A percentile compares a stretch with the other conserved stretches of the same genome.
Evolutionary conservation across 2,888 invertebrate genomes (phyloP).

Genomic region (Mechanitis mazaeus): DNA sequence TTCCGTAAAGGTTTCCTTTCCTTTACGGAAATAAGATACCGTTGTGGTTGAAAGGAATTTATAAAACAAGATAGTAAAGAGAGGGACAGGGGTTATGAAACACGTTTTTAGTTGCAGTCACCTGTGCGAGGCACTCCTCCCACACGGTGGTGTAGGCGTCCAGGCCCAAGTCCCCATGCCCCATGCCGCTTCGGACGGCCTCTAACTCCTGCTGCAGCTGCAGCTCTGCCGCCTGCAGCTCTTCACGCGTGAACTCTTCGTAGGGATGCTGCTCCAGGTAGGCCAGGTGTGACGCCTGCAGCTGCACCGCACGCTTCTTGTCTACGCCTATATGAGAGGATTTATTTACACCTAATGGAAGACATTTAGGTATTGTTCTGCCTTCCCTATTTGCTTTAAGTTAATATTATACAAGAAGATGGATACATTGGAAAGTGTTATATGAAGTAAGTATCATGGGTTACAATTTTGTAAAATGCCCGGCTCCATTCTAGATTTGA

Average conservation of each 20-base stretch:
- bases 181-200: conserved; percentile 94
- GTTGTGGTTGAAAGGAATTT: no score
- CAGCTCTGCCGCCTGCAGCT: conserved; percentile 80
- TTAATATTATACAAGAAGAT: no score
- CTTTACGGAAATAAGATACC: no score
- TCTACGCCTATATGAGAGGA: conserved; percentile 47
- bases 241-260: conserved; percentile 81
- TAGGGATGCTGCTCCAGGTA: conserved; percentile 93
- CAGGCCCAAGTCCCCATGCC: conserved; percentile 93
- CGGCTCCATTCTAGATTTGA: no score
- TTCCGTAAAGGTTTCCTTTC: no score
- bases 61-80: no score
- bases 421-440: no score
- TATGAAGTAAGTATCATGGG: no score
- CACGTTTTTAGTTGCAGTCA: conserved; percentile 38
- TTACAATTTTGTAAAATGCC: no score
- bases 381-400: no score
- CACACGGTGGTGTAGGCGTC: conserved; percentile 97
- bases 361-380: no score
- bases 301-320: conserved; percentile 75
- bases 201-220: conserved; percentile 90
- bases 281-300: conserved; percentile 83
- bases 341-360: background rate
- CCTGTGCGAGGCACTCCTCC: conserved; percentile 97
- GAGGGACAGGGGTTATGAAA: no score